phyloP scores from a whole-genome alignment of 2,113 vertebrate genomes.

The Monopterus albus region DNA sequence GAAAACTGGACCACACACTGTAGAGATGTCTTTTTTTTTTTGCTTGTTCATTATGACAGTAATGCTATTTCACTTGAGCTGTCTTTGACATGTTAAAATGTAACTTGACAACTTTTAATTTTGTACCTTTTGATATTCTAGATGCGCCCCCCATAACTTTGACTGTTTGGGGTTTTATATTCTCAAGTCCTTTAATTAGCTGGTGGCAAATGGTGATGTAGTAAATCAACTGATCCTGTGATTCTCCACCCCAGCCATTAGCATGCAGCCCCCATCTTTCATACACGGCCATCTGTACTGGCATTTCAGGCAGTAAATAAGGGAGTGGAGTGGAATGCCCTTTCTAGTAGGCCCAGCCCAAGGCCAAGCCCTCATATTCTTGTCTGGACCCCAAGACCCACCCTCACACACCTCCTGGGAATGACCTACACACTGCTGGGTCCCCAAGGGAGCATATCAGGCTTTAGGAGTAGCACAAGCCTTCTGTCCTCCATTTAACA shows the following conservation, averaged over 20 bases:
- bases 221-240: constrained; percentile 19
- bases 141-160: background rate
- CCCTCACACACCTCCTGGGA: constrained; percentile 55
- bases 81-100: constrained; percentile 8
- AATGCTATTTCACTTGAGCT: background rate
- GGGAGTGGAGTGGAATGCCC: constrained; percentile 38
- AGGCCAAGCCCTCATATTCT: constrained; percentile 66
- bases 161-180: background rate
- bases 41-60: background rate
- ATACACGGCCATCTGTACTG: constrained; percentile 74
- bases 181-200: background rate
- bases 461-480: constrained; percentile 38
- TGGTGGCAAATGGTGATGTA: background rate
- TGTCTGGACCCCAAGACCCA: constrained; percentile 47
- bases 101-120: background rate
- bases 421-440: constrained; percentile 51
- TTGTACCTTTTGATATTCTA: background rate
- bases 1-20: constrained; percentile 1
- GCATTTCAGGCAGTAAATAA: constrained; percentile 77
- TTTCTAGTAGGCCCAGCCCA: constrained; percentile 44
- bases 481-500: constrained; percentile 66
- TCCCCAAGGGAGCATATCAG: constrained; percentile 56
- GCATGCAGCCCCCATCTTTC: constrained; percentile 40
- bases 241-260: constrained; percentile 17
- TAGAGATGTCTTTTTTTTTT: background rate